A percentile compares a stretch with the other conserved stretches of the same genome.
Evolutionary conservation across 2,888 invertebrate genomes (phyloP).

Genomic region (Ganaspis brasiliensis): DNA sequence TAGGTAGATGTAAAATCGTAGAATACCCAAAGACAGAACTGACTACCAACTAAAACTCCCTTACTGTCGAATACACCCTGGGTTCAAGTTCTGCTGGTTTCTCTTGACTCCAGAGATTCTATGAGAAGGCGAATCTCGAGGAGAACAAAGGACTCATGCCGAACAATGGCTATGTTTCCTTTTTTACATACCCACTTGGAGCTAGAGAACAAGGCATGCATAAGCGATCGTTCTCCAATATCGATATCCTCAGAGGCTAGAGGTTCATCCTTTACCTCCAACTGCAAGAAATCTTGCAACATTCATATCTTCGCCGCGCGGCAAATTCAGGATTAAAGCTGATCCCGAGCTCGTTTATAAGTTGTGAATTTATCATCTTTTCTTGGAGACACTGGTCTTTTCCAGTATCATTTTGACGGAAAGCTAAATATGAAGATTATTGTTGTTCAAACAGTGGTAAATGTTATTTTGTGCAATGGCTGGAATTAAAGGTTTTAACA

Average conservation of each 20-base stretch:
- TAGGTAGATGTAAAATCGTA: constrained; percentile 15
- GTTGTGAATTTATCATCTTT: too few species aligned
- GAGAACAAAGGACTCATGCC: constrained; percentile 42
- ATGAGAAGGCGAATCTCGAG: constrained; percentile 40
- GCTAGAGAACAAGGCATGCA: constrained; percentile 40
- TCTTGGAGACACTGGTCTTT: too few species aligned
- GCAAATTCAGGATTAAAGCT: constrained; percentile 13
- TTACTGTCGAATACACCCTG: constrained; percentile 21
- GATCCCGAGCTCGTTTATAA: too few species aligned
- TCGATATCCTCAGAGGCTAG: constrained; percentile 33
- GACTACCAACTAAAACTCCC: constrained; percentile 17
- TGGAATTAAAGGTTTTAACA: too few species aligned
- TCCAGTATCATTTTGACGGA: too few species aligned
- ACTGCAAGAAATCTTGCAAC: constrained; percentile 8
- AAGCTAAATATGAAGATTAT: too few species aligned
- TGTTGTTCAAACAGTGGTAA: too few species aligned
- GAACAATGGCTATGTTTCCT: constrained; percentile 40
- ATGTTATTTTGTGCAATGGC: too few species aligned
- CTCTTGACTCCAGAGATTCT: constrained; percentile 24
- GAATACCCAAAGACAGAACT: constrained; percentile 17
- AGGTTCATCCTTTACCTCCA: constrained; percentile 19
- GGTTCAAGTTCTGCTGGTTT: constrained; percentile 7
- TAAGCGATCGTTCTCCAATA: constrained; percentile 42
- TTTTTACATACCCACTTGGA: constrained; percentile 40
- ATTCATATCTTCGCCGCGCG: background rate